Evolutionary conservation across 2,113 vertebrate species (phyloP), one percentile per base, ranked within the genome.

Genomic region (Hemichromis elongatus): DNA sequence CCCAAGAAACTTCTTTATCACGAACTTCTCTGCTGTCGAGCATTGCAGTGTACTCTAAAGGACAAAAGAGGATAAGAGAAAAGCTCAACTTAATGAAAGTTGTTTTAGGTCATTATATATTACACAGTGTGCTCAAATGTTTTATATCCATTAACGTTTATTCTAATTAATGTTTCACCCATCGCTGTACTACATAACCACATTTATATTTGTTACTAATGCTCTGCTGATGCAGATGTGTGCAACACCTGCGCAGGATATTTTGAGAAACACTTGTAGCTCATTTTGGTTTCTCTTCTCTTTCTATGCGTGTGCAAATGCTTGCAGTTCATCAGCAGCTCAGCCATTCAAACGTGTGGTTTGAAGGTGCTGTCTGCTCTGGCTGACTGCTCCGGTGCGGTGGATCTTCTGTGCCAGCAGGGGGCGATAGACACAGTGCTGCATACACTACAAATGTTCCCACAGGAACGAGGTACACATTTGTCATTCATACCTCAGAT

Each of bases 401-500:
- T 97, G 89, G 97, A 97, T 86, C 90, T 97, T 28, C 96, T 99
- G 87, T 97, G 96, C 75, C 96, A 97, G 66, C 97, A 98, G 90
- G 98, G 98, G 78, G 97, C 98, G 33, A 92, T 98, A 77, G 98
- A 99, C 89, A 97, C 97, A 0, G 95, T 96, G 24, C 96, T 99
- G 30, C 99, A 98, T 24, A 97, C 96, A 3, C 93, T 99, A 0
- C 98, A 99, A 93, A 98, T 98, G 97, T 99, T 97, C 93, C 98
- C 97, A 12, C 93, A 92, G 3, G 96, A 97, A 9, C 96, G 96
- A 97, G 98, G 99, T 99, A 89, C 3, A 18, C 14, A 5, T 3
- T 6, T 37, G n/a, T 5, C 6, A 4, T 33, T 37, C 3, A 6
- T 3, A 28, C 30, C 56, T 54, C 53, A 54, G 5, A 24, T 5